Percentiles rank a stretch among this genome's conserved stretches.
Evolutionary conservation across 2,797 vertebrate genomes (phyloP).

Genomic region (Diplodus puntazzo): DNA sequence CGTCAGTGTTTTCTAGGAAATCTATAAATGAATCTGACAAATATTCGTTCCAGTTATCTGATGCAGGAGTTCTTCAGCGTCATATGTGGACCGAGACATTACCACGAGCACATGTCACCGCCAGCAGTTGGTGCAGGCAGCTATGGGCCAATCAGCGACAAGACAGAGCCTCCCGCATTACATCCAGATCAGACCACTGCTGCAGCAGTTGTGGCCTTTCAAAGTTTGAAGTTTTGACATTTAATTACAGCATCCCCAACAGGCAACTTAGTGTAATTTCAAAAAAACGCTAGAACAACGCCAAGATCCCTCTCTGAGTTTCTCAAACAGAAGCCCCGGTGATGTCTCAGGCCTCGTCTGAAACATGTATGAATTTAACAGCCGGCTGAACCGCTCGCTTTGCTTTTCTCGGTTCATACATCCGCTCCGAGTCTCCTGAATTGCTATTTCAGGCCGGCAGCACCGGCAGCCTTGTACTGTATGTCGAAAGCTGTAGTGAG

Average conservation of each 20-base stretch:
- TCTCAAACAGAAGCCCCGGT: background rate
- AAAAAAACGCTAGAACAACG: slow-evolving; percentile 23
- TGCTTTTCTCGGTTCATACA: background rate
- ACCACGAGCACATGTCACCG: slow-evolving; percentile 3
- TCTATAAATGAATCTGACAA: background rate
- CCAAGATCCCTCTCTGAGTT: slow-evolving; percentile 18
- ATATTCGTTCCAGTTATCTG: background rate
- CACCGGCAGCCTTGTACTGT: background rate
- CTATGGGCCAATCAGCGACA: slow-evolving; percentile 18
- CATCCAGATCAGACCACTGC: slow-evolving; percentile 41
- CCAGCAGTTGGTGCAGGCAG: slow-evolving; percentile 32
- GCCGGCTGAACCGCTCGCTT: background rate
- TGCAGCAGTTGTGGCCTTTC: slow-evolving; percentile 57
- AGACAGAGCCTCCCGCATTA: slow-evolving; percentile 42
- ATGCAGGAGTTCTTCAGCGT: background rate
- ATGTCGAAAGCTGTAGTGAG: slow-evolving; percentile 19
- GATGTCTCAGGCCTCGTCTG: background rate
- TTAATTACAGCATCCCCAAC: slow-evolving; percentile 54
- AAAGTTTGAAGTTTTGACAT: slow-evolving; percentile 52
- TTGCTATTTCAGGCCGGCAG: slow-evolving; percentile 21
- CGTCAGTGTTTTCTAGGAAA: too few species aligned
- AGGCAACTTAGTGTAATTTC: slow-evolving; percentile 41
- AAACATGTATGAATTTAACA: slow-evolving; percentile 7
- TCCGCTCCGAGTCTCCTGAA: slow-evolving; percentile 4
- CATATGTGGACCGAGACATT: background rate